phyloP scores from a whole-genome alignment of 2,888 invertebrate species.

The Eumerus sabulonum region DNA sequence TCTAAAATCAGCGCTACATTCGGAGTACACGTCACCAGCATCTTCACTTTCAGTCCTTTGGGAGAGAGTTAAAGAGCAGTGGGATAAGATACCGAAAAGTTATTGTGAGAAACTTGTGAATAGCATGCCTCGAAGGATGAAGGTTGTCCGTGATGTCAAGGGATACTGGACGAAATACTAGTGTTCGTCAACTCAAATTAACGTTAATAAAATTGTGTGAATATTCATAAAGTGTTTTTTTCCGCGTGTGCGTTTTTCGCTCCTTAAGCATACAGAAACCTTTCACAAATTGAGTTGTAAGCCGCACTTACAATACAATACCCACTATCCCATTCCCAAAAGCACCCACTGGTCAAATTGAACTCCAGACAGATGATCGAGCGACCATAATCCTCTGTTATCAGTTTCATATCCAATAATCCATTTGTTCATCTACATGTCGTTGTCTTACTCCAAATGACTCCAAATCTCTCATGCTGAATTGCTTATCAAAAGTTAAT shows the following conservation, averaged over 20 bases:
- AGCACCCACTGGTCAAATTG: slow-evolving; percentile 13
- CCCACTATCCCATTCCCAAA: neutral
- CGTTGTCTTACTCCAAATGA: slow-evolving; percentile 30
- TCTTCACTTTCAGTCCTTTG: slow-evolving; percentile 33
- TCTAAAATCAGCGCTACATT: slow-evolving; percentile 52
- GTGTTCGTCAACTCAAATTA: too few species aligned
- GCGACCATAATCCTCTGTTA: neutral
- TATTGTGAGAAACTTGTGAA: slow-evolving; percentile 44
- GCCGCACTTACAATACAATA: slow-evolving; percentile 24
- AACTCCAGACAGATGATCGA: neutral
- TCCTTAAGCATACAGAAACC: neutral
- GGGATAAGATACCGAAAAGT: slow-evolving; percentile 36
- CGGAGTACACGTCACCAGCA: slow-evolving; percentile 46
- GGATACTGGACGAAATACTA: slow-evolving; percentile 58
- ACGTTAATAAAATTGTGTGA: neutral
- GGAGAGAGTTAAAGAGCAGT: slow-evolving; percentile 44
- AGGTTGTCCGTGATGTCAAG: slow-evolving; percentile 38
- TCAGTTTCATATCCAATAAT: slow-evolving; percentile 21
- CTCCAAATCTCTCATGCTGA: slow-evolving; percentile 20
- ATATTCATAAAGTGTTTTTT: slow-evolving; percentile 3
- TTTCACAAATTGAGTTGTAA: neutral
- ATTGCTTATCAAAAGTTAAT: slow-evolving; percentile 54
- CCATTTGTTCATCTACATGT: slow-evolving; percentile 28
- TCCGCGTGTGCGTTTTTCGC: neutral
- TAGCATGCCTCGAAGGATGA: slow-evolving; percentile 51